A percentile compares a stretch with the other conserved stretches of the same genome.
Conservation (phyloP, 2,888 invertebrate species). For the Drosophila algonquin region DNA sequence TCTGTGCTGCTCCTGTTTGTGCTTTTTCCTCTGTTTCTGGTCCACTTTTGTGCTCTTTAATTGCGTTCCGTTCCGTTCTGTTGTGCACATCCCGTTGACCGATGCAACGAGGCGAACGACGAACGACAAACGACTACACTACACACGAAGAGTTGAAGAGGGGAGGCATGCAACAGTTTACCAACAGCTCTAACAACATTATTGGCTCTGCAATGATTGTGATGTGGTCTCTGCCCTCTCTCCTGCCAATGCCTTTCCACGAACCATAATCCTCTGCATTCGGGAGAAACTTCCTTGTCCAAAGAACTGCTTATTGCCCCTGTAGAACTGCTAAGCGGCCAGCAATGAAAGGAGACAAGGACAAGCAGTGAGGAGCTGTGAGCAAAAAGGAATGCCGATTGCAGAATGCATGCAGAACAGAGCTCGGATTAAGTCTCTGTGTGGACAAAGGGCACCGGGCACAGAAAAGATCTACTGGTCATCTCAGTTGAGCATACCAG, state of each 20-base stretch:
- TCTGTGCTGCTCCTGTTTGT: neutral
- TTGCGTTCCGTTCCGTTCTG: neutral
- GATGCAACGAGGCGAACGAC: neutral
- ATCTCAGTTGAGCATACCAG: too few relatives aligned
- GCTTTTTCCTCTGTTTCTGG: neutral
- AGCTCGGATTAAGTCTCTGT: too few relatives aligned
- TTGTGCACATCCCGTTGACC: neutral
- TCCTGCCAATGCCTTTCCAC: neutral
- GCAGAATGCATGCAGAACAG: neutral
- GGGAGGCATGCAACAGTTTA: conserved; percentile 39
- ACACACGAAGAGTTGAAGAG: neutral
- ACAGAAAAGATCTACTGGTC: neutral
- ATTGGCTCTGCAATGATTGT: neutral
- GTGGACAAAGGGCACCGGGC: neutral
- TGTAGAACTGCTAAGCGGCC: neutral
- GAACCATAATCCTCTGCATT: neutral
- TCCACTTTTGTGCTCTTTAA: neutral
- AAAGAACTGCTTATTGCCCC: neutral
- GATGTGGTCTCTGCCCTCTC: neutral
- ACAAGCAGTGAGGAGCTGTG: neutral
- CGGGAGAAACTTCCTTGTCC: neutral
- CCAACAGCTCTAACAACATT: conserved; percentile 4
- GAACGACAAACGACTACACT: neutral
- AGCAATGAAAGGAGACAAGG: neutral
- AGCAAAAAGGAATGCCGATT: neutral